Evolutionary conservation across 2,888 invertebrate species (phyloP), one percentile per base, ranked within the genome.

Genomic region (Meliscaeva auricollis): DNA sequence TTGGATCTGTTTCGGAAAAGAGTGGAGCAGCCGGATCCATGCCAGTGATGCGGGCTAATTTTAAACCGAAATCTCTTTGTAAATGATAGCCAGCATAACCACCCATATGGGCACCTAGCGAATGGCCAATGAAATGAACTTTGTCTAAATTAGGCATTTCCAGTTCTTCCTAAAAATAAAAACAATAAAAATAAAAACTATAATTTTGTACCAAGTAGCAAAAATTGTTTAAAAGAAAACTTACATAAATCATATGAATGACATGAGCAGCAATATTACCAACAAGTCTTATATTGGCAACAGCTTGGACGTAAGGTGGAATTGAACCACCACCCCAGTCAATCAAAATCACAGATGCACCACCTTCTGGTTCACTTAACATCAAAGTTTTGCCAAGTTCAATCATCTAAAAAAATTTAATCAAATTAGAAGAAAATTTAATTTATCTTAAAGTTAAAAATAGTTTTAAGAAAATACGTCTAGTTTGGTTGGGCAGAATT

Each of bases 11-110:
- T 89, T 96, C 95, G 79, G 95, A 95, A 92, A 98, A 98, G 90
- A 97, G 96, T 0, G 98, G 98, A 84, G 97, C 97, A 0, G 98
- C 98, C 0, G 98, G 98, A 92, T 98, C 98, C 88, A 98, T 90
- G 0, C 97, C 97, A 0, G 96, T 96, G 69, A 98, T 97, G 68
- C 97, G 93, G 5, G 96, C 97, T 8, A 97, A 89, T 87, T 94
- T 95, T 32, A 96, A 90, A 54, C 94, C 94, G 89, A 95, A 96
- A 89, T 94, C 94, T 90, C 93, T 94, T 92, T 95, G 95, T 85
- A 97, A 91, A 26, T 95, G 94, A 87, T 95, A 95, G 0, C 98
- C 98, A n/a, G 96, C 94, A 90, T 97, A 97, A 1, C 97, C 97
- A 13, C 94, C 95, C 35, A 97, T 93, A 92, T 98, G 98, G 0